Conservation (phyloP, 2,113 vertebrate genomes). For the Anser cygnoides region DNA sequence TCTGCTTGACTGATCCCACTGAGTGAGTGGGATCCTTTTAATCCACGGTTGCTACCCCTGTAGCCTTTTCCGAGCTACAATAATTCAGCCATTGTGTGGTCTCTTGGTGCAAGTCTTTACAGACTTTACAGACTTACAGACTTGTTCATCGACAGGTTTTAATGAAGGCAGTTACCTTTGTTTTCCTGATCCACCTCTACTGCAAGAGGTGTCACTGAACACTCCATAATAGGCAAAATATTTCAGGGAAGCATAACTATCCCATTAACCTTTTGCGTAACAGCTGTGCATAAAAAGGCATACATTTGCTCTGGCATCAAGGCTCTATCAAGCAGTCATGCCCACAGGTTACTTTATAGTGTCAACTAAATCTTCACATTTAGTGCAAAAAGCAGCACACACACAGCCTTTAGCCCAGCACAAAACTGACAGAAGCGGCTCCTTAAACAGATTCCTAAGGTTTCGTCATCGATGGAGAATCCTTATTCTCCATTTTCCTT, state of each 20-base stretch:
- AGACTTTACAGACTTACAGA: neutral
- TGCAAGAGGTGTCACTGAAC: neutral
- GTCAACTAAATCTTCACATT: neutral
- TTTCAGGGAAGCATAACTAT: neutral
- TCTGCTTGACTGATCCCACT: neutral
- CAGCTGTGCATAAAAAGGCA: neutral
- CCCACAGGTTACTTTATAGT: neutral
- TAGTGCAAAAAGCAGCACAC: neutral
- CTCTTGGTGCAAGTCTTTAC: neutral
- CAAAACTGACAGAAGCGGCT: neutral
- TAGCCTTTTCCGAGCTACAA: neutral
- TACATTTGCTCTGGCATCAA: neutral
- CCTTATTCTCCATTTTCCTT: neutral
- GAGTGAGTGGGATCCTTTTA: neutral
- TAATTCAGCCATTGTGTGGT: neutral
- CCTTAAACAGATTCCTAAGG: neutral
- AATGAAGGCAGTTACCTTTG: neutral
- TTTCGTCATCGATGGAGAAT: neutral
- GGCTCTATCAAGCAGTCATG: neutral
- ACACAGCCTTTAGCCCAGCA: neutral
- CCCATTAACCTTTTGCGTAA: neutral
- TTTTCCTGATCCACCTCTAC: neutral
- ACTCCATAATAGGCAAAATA: neutral
- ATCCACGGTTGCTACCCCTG: neutral
- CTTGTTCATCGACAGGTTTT: neutral